These are phyloP conservation scores for Galerucella nymphaeae DNA, from an alignment of 2,888 invertebrate genomes.

Conservation along the genomic window DNA sequence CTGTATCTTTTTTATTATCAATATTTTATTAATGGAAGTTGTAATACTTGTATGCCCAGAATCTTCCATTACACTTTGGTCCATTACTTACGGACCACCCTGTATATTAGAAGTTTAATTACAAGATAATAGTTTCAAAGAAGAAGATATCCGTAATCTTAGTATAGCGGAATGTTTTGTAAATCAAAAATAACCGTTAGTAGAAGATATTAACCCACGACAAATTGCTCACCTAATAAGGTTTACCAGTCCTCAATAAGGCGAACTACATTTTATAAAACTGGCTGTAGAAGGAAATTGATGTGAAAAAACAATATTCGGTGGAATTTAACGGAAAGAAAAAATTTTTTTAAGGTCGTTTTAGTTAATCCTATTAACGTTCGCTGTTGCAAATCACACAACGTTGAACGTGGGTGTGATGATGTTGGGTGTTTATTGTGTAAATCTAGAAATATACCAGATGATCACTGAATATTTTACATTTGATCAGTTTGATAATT, in stretches of 20 bases:
- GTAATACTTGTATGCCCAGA: no score
- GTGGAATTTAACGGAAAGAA: background rate
- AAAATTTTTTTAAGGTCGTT: slow-evolving; percentile 14
- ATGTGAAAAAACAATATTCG: background rate
- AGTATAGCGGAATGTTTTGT: background rate
- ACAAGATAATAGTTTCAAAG: background rate
- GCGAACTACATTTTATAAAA: background rate
- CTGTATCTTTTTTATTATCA: no score
- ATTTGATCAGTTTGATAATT: no score
- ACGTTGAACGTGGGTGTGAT: background rate
- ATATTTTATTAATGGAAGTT: no score
- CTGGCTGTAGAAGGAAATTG: no score
- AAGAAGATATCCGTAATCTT: background rate
- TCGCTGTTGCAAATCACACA: background rate
- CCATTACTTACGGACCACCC: no score
- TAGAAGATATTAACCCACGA: background rate
- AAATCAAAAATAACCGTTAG: background rate
- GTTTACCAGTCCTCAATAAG: background rate
- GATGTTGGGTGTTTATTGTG: slow-evolving; percentile 10
- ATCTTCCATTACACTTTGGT: no score
- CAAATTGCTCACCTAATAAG: background rate
- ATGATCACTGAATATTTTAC: no score
- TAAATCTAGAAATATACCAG: background rate
- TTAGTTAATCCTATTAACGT: slow-evolving; percentile 16
- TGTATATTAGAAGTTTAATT: background rate